phyloP scores from a whole-genome alignment of 2,797 vertebrate genomes.

The Alcedo atthis region DNA sequence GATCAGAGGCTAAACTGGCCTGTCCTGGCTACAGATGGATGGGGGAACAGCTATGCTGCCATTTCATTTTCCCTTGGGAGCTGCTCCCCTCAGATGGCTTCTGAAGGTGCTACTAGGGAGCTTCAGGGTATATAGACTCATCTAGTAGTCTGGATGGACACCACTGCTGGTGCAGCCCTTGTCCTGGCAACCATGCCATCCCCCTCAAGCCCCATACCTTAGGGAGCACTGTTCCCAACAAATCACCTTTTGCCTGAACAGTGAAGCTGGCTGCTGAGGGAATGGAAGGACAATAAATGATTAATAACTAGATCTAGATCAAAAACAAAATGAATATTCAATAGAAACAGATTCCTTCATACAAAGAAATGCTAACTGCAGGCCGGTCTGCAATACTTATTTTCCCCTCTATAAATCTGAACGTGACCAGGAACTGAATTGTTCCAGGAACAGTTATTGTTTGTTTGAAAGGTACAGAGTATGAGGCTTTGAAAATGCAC shows the following conservation, averaged over 20 bases:
- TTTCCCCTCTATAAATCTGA: conserved; percentile 20
- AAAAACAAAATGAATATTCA: conserved; percentile 1
- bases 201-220: neutral
- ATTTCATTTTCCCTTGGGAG: neutral
- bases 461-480: neutral
- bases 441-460: neutral
- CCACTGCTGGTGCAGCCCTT: neutral
- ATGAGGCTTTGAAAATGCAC: neutral
- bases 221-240: neutral
- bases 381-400: neutral
- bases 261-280: neutral
- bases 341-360: conserved; percentile 10
- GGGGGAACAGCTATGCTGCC: neutral
- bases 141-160: neutral
- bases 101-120: neutral
- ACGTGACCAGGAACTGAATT: neutral
- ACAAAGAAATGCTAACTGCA: conserved; percentile 19
- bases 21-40: neutral
- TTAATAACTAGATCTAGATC: neutral
- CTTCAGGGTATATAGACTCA: neutral
- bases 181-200: neutral
- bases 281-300: neutral
- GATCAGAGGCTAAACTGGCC: neutral
- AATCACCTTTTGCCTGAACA: neutral
- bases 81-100: neutral